These are phyloP conservation scores for Archivesica marissinica DNA, from an alignment of 1,140 invertebrate genomes.

Conservation along the genomic window DNA sequence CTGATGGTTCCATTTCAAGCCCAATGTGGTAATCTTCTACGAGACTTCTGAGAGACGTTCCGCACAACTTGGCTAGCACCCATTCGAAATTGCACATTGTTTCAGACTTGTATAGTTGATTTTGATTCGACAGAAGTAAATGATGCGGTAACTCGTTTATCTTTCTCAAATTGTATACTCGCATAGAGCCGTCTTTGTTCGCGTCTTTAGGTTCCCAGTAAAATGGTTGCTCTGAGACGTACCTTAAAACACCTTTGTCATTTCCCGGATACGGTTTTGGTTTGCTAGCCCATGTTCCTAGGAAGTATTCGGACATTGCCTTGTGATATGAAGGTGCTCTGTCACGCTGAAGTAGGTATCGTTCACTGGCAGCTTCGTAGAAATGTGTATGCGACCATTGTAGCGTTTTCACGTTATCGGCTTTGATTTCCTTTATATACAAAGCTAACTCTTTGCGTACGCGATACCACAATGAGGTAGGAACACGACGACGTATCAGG, in stretches of 20 bases:
- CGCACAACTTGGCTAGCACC: slow-evolving; percentile 97
- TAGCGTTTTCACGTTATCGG: slow-evolving; percentile 87
- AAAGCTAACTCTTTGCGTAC: slow-evolving; percentile 87
- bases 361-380: slow-evolving; percentile 85
- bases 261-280: slow-evolving; percentile 76
- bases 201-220: slow-evolving; percentile 90
- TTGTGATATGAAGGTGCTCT: slow-evolving; percentile 83
- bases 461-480: slow-evolving; percentile 88
- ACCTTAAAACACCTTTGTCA: slow-evolving; percentile 72
- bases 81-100: slow-evolving; percentile 99
- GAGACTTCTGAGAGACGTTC: slow-evolving; percentile 94
- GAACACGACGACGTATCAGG: slow-evolving; percentile 82
- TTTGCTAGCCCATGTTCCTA: slow-evolving; percentile 73
- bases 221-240: slow-evolving; percentile 73
- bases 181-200: slow-evolving; percentile 84
- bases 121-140: slow-evolving; percentile 91
- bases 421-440: slow-evolving; percentile 87
- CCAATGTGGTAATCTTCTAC: slow-evolving; percentile 98
- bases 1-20: slow-evolving; percentile 90
- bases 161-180: slow-evolving; percentile 91
- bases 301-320: slow-evolving; percentile 86
- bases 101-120: slow-evolving; percentile 95
- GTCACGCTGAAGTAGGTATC: slow-evolving; percentile 85
- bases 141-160: slow-evolving; percentile 93
- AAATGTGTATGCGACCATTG: slow-evolving; percentile 88